phyloP scores from a whole-genome alignment of 2,797 vertebrate genomes.

The Pantherophis vulpinus region DNA sequence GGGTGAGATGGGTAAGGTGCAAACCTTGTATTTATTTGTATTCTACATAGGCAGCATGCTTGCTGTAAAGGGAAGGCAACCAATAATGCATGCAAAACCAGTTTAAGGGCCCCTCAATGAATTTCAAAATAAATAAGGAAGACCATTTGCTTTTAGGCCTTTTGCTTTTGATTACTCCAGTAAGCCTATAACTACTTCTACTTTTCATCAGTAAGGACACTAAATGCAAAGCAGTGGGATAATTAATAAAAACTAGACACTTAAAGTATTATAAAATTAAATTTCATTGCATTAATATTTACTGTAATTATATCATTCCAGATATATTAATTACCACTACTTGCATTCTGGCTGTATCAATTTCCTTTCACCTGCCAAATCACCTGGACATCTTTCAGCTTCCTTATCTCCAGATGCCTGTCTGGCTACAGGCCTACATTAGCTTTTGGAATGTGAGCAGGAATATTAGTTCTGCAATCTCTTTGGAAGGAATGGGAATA shows the following conservation, averaged over 20 bases:
- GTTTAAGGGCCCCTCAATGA: not conserved
- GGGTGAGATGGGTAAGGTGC: no score
- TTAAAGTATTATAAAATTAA: not conserved
- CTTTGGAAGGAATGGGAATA: not conserved
- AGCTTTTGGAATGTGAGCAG: not conserved
- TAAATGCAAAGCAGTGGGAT: not conserved
- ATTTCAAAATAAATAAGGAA: not conserved
- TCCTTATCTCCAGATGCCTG: not conserved
- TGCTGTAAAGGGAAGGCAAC: not conserved
- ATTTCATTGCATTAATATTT: constrained; percentile 1
- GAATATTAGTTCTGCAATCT: not conserved
- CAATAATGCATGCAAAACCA: not conserved
- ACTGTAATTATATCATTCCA: not conserved
- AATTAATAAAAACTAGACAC: not conserved
- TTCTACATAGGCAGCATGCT: not conserved
- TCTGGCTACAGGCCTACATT: not conserved
- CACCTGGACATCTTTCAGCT: not conserved
- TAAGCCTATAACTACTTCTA: not conserved
- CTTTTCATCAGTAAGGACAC: not conserved
- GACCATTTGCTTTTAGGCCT: not conserved
- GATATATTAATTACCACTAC: not conserved
- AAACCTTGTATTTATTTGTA: not conserved
- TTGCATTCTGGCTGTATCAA: not conserved
- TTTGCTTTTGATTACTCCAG: not conserved
- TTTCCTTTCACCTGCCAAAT: not conserved